Base-by-base conservation (phyloP, 2,888 invertebrate species). In the Syrista parreyssii region DNA sequence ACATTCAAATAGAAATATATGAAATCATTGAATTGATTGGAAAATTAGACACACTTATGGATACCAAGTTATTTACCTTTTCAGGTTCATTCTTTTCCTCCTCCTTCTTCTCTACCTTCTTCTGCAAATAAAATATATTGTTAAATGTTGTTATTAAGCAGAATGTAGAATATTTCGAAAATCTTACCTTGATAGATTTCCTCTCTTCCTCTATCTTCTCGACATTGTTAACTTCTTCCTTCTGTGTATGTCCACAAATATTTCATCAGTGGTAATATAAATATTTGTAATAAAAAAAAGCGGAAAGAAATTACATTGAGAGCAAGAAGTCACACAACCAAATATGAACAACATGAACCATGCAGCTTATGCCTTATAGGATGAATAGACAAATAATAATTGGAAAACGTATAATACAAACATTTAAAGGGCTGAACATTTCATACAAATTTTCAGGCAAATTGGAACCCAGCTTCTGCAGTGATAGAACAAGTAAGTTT, bases 61-160 rank as follows among this genome's bases (percentile, higher is more conserved):
- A 68, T 31, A 36, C 73, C 71, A 76, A 79, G 75, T 31, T 76
- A 79, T 71, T 82, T 79, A 87, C 89, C 88, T 89, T 90, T 84
- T 89, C 88, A 68, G 85, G 84, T 78, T 92, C 91, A 82, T 93
- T 93, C 85, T 93, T 93, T 79, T 92, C 92, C 83, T 93, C 93
- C 31, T 92, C 88, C 88, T 93, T 93, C 31, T 93, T 91, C 30
- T 86, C 86, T 9, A 84, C 80, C 77, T 88, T 88, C 73, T 91
- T 90, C 89, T 88, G 68, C 11, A 80, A 84, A 75, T 33, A 34
- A 35, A 33, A 68, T 68, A 71, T 35, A 34, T 15, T 1, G 1
- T 35, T 76, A 4, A 1, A 33, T 30, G 4, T 23, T 9, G 75
- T 30, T 73, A 1, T 32, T 78, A 76, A 32, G 77, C 68, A 78